Conservation (phyloP, 2,888 invertebrate genomes). For the Diaprepes abbreviatus region DNA sequence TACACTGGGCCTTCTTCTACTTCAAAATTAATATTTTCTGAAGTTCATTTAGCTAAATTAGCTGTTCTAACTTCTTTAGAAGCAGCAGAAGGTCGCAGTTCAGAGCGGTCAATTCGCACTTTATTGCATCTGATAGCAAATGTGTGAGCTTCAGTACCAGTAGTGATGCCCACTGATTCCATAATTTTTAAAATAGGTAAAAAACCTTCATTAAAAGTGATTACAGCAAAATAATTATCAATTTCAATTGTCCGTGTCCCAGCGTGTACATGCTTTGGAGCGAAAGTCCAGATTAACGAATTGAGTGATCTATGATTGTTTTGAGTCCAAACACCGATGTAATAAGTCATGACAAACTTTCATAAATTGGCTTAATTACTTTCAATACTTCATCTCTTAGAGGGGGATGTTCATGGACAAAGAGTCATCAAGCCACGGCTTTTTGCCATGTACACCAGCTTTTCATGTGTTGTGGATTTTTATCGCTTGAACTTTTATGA, state of each 20-base stretch:
- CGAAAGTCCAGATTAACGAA: conserved; percentile 11
- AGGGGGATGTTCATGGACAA: no score
- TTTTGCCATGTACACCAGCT: not conserved
- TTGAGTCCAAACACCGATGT: not conserved
- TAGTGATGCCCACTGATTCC: no score
- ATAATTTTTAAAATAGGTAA: not conserved
- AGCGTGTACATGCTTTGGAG: not conserved
- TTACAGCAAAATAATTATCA: not conserved
- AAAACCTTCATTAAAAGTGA: conserved; percentile 4
- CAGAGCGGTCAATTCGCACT: not conserved
- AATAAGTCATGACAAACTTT: no score
- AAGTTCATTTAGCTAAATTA: not conserved
- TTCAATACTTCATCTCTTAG: no score
- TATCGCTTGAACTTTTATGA: not conserved
- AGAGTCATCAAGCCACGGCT: not conserved
- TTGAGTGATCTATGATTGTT: not conserved
- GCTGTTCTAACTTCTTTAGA: not conserved
- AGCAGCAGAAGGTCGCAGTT: not conserved
- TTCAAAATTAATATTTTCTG: not conserved
- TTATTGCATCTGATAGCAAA: not conserved
- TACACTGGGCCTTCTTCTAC: no score
- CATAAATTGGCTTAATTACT: no score
- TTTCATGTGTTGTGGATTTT: not conserved
- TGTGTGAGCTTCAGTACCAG: not conserved
- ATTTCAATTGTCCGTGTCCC: conserved; percentile 1